Evolutionary conservation across 2,797 vertebrate genomes (phyloP), one percentile per base, ranked within the genome.

Genomic region (Gila robusta): DNA sequence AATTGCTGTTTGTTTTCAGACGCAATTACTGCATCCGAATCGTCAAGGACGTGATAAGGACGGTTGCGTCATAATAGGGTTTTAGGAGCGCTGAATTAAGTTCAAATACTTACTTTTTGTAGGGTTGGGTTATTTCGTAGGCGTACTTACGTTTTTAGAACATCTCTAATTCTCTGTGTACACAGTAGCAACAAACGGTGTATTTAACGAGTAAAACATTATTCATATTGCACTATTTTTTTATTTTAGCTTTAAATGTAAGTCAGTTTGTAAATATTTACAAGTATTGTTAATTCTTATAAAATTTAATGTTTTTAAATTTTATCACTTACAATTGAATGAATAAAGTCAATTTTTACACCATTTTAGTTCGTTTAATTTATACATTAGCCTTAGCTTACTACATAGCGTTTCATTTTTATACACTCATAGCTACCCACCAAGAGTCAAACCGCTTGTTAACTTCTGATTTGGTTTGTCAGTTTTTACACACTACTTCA

Each of bases 31-130:
- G 66, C 52, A 69, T 32, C 71, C 41, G 64, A 32, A 26, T 39
- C 2, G 8, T 77, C 87, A 86, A 88, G 87, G 87, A 66, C 87
- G 73, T 49, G 8, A 19, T 69, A 80, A 86, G 87, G 87, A 70
- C 84, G 54, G 11, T 80, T 88, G 83, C 87, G 56, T 87, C 76
- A 73, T 32, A 35, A 41, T 19, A n/a, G 14, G 28, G 17, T 37
- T 66, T 66, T 66, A 64, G 7, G 54, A 17, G 23, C 12, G 26
- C 8, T 19, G 8, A 26, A 19, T 35, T 14, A 49, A 32, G 37
- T 28, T 12, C 14, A 44, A 41, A 66, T 21, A 64, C 12, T n/a
- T 16, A 0, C 0, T 35, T 41, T 41, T 39, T 41, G 12, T 2
- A 6, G 7, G 12, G 0, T 44, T 4, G 12, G 32, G 32, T 4